Percentiles rank a stretch among this genome's conserved stretches.
Conservation (phyloP, 1,140 invertebrate species). For the honey bee (Apis mellifera) region DNA sequence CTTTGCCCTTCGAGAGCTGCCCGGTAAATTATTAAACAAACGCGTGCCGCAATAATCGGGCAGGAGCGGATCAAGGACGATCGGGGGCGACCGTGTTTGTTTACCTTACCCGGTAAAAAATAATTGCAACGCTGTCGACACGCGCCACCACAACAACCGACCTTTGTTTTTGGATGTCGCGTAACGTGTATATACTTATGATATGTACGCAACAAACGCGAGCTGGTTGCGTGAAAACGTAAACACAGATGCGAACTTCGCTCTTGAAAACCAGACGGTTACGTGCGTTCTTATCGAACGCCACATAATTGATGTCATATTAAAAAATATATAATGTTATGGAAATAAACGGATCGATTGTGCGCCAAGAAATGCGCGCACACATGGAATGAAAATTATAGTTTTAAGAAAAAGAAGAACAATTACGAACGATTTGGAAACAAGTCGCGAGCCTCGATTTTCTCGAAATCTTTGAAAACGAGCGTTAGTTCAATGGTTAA, state of each 20-base stretch:
- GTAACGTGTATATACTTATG: no score
- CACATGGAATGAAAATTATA: background rate
- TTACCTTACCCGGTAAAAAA: conserved; percentile 15
- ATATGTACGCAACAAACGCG: background rate
- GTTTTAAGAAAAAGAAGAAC: no score
- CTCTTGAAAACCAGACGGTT: conserved; percentile 44
- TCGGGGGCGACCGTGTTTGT: background rate
- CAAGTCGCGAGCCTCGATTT: background rate
- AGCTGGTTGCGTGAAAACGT: conserved; percentile 14
- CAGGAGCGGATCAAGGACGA: background rate
- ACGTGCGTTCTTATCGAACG: conserved; percentile 23
- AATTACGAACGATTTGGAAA: background rate
- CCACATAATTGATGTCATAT: conserved; percentile 30
- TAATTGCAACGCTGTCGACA: background rate
- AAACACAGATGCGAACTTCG: conserved; percentile 42
- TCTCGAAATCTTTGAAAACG: background rate
- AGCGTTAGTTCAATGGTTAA: no score
- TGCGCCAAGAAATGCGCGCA: background rate
- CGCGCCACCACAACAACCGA: background rate
- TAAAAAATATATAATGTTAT: background rate
- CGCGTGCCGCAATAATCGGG: background rate
- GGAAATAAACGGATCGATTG: background rate
- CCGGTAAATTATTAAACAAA: background rate
- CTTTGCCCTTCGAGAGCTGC: conserved; percentile 3
- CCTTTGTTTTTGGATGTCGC: conserved; percentile 40